Percentiles rank a stretch among this genome's conserved stretches.
phyloP scores from a whole-genome alignment of 1,140 invertebrate genomes.

The Panulirus ornatus region DNA sequence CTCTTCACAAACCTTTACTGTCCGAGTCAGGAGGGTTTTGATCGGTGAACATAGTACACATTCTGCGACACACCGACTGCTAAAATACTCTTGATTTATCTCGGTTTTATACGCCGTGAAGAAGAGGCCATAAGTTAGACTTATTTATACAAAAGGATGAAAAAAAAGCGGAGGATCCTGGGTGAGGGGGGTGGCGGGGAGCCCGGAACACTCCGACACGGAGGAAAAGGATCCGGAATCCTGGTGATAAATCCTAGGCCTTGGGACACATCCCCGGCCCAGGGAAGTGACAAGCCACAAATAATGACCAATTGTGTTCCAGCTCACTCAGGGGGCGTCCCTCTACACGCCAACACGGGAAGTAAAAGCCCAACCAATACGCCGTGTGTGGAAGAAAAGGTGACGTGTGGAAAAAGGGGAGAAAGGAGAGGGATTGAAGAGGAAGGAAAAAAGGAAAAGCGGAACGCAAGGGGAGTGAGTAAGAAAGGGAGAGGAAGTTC shows the following conservation, averaged over 20 bases:
- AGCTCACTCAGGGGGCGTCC: too few relatives aligned
- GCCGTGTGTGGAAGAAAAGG: background rate
- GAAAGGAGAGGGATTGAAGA: background rate
- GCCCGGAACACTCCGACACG: background rate
- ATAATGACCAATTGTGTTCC: background rate
- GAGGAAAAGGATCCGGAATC: background rate
- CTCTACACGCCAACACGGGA: too few relatives aligned
- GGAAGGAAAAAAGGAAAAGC: background rate
- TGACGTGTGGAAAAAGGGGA: background rate
- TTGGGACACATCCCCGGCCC: too few relatives aligned
- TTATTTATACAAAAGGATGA: slow-evolving; percentile 8
- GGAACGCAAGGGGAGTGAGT: background rate
- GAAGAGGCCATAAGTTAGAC: background rate
- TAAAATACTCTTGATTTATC: background rate
- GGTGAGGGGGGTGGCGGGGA: background rate
- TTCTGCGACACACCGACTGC: background rate
- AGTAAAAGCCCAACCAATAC: too few relatives aligned
- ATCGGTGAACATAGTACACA: background rate
- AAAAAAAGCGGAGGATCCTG: background rate
- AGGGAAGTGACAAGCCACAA: background rate
- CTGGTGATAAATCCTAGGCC: background rate
- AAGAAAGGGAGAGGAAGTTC: background rate
- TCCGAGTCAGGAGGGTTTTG: background rate
- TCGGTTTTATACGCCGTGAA: background rate
- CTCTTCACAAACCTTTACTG: background rate